Evolutionary conservation across 2,113 vertebrate genomes (phyloP).

Genomic region (Eolophus roseicapilla): DNA sequence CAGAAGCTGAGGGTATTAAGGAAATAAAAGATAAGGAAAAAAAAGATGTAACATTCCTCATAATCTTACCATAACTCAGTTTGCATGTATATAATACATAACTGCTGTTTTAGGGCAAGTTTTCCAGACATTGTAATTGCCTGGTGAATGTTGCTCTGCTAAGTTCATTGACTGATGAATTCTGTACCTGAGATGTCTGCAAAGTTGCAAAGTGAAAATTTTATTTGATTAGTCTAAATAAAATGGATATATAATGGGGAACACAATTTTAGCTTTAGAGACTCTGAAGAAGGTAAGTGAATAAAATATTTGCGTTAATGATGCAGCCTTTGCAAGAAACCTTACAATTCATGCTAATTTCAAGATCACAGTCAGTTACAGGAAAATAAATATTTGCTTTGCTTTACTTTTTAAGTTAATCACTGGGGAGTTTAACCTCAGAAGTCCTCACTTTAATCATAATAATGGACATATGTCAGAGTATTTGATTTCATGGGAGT

Average conservation of each 20-base stretch:
- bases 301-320: background rate
- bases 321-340: background rate
- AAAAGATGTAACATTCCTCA: background rate
- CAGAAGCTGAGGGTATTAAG: background rate
- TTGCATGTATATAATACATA: background rate
- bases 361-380: background rate
- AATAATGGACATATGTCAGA: background rate
- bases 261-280: background rate
- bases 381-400: background rate
- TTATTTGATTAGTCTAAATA: background rate
- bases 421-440: background rate
- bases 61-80: background rate
- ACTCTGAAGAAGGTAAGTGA: background rate
- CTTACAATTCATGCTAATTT: rapidly evolving
- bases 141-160: background rate
- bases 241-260: background rate
- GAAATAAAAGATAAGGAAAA: background rate
- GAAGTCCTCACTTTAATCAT: background rate
- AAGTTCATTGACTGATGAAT: background rate
- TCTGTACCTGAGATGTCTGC: background rate
- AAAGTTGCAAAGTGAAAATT: background rate
- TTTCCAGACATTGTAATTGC: background rate
- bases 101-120: background rate
- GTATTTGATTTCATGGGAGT: background rate
- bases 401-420: background rate